Conservation (phyloP, 2,113 vertebrate species). For the Bufo gargarizans region DNA sequence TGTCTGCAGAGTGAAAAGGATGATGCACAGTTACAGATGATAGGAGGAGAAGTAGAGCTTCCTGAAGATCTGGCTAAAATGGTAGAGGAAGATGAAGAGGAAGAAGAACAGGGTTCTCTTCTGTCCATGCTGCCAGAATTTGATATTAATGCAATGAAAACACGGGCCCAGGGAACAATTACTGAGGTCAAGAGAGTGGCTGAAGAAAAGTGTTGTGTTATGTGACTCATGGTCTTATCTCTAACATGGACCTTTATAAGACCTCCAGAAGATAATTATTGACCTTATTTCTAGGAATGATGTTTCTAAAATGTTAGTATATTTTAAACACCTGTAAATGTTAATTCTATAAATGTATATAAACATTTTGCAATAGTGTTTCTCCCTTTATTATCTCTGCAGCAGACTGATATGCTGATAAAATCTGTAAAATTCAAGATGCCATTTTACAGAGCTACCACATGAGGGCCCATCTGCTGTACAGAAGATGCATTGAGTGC, state of each 20-base stretch:
- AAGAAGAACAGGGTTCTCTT: slow-evolving; percentile 68
- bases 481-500: neutral
- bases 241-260: neutral
- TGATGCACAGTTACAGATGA: slow-evolving; percentile 71
- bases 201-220: slow-evolving; percentile 66
- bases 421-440: neutral
- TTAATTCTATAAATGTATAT: slow-evolving; percentile 11
- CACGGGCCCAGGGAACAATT: slow-evolving; percentile 63
- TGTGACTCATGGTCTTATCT: slow-evolving; percentile 58
- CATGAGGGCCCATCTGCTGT: neutral
- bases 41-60: slow-evolving; percentile 68
- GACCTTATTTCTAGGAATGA: neutral
- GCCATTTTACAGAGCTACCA: neutral
- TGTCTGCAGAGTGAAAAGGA: slow-evolving; percentile 72
- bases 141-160: slow-evolving; percentile 69
- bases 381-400: neutral
- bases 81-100: slow-evolving; percentile 73
- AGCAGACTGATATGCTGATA: neutral
- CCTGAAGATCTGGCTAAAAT: slow-evolving; percentile 74
- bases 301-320: neutral
- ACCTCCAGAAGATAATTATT: neutral
- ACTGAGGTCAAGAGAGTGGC: slow-evolving; percentile 58
- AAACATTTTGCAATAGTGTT: neutral
- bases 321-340: neutral
- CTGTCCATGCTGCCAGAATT: slow-evolving; percentile 69